Conservation (phyloP, 2,797 vertebrate species). For the Sebastes iracundus region DNA sequence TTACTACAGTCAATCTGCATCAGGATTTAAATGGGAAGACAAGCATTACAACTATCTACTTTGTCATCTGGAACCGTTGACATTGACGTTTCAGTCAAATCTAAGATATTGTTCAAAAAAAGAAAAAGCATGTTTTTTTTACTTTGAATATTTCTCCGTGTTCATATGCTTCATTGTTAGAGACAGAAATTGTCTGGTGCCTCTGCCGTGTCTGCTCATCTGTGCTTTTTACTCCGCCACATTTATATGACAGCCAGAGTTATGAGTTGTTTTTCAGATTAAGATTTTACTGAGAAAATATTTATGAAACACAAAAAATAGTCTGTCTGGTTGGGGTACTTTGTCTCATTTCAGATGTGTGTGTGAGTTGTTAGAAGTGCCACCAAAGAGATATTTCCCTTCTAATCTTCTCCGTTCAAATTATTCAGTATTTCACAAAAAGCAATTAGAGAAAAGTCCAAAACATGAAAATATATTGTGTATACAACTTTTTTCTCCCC, state of each 20-base stretch:
- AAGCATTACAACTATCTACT: not conserved
- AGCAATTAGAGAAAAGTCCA: too few species aligned
- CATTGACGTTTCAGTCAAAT: not conserved
- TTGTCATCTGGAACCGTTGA: not conserved
- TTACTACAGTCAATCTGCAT: not conserved
- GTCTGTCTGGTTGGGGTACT: not conserved
- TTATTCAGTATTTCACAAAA: not conserved
- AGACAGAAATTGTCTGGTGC: not conserved
- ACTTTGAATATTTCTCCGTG: not conserved
- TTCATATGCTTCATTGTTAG: not conserved
- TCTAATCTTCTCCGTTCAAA: not conserved
- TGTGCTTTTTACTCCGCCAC: not conserved
- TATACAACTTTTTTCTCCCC: not conserved
- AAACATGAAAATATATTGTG: not conserved
- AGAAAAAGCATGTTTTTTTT: too few species aligned
- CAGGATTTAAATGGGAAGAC: not conserved
- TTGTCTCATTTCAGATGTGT: not conserved
- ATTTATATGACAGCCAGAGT: not conserved
- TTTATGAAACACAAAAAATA: not conserved
- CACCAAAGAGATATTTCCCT: not conserved
- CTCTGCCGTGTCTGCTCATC: not conserved
- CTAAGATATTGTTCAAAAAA: too few species aligned
- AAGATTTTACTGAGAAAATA: not conserved
- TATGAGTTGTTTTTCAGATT: not conserved
- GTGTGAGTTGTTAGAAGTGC: not conserved